Conservation (phyloP, 2,797 vertebrate genomes). For the Limosa lapponica region DNA sequence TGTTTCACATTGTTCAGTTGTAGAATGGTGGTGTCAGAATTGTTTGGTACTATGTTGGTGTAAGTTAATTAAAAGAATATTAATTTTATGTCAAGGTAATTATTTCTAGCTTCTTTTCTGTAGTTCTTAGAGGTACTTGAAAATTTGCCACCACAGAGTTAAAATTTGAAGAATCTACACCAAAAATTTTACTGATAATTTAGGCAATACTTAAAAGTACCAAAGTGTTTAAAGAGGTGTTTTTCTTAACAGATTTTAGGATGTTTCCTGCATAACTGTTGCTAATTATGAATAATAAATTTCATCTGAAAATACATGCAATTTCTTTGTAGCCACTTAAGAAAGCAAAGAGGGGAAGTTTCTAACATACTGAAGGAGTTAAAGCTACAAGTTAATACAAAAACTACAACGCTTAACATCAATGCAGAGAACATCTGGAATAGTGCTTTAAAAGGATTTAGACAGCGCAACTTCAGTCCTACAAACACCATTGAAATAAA, state of each 20-base stretch:
- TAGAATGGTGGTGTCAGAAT: neutral
- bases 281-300: neutral
- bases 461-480: slow-evolving; percentile 83
- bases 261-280: neutral
- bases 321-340: slow-evolving; percentile 73
- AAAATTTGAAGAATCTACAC: neutral
- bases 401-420: slow-evolving; percentile 73
- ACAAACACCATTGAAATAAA: slow-evolving; percentile 81
- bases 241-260: neutral
- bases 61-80: neutral
- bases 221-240: neutral
- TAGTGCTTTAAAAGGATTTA: slow-evolving; percentile 85
- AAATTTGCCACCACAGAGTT: neutral
- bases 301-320: neutral
- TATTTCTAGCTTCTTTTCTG: neutral
- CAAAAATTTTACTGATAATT: neutral
- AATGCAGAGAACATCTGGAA: slow-evolving; percentile 78
- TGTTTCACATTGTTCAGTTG: neutral
- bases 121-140: neutral
- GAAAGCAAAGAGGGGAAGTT: slow-evolving; percentile 64
- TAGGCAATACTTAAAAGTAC: neutral
- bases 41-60: neutral
- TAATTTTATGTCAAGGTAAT: neutral
- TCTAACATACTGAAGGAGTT: slow-evolving; percentile 77
- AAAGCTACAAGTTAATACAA: slow-evolving; percentile 75